Evolutionary conservation across 2,888 invertebrate species (phyloP).

Genomic region (Steinernema carpocapsae): DNA sequence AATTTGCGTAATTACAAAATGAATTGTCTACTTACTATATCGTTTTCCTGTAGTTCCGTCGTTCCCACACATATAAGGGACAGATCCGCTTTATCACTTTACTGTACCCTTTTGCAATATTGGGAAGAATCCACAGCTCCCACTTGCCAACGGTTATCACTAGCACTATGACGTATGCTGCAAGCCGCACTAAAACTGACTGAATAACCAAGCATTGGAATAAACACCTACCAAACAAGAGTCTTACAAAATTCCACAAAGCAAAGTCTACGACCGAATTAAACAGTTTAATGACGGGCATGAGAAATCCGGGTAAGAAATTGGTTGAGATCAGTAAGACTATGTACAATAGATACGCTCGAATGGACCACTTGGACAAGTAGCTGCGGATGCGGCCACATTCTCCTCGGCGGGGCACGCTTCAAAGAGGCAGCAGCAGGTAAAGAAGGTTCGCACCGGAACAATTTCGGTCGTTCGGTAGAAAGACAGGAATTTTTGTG

Average conservation of each 20-base stretch:
- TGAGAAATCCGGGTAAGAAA: background rate
- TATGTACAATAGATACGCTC: background rate
- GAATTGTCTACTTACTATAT: slow-evolving; percentile 7
- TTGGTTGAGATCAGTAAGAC: background rate
- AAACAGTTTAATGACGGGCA: background rate
- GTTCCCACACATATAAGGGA: background rate
- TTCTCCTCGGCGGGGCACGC: no score
- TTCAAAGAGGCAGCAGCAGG: no score
- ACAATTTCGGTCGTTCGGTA: no score
- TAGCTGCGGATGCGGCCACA: slow-evolving; percentile 7
- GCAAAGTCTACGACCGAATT: background rate
- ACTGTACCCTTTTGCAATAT: background rate
- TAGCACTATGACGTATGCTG: background rate
- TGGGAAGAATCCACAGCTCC: slow-evolving; percentile 12
- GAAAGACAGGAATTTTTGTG: no score
- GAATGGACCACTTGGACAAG: background rate
- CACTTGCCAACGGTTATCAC: background rate
- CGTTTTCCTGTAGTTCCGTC: background rate
- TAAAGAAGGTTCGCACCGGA: no score
- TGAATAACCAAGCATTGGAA: no score
- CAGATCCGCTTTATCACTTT: background rate
- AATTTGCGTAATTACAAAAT: background rate
- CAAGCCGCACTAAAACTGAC: background rate
- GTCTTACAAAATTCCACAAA: slow-evolving; percentile 12
- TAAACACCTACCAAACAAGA: background rate